A percentile compares a stretch with the other conserved stretches of the same genome.
Conservation (phyloP, 1,140 invertebrate genomes). For the Anadara kagoshimensis region DNA sequence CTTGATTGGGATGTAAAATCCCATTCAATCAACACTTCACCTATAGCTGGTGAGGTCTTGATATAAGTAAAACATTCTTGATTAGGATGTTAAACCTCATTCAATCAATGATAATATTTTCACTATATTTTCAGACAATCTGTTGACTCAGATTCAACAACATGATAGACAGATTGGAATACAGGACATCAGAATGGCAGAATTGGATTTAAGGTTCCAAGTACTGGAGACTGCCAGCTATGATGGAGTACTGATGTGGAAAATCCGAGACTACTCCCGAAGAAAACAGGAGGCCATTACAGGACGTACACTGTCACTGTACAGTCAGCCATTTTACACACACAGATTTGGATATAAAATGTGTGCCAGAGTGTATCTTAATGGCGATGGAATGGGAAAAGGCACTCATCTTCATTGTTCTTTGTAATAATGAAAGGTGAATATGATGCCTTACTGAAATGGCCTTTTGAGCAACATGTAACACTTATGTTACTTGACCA, state of each 20-base stretch:
- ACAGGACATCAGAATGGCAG: conserved; percentile 54
- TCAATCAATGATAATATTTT: no score
- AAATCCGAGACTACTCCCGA: conserved; percentile 57
- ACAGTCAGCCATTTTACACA: conserved; percentile 71
- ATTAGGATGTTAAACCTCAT: no score
- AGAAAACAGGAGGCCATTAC: conserved; percentile 59
- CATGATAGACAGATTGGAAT: conserved; percentile 57
- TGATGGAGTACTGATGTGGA: conserved; percentile 66
- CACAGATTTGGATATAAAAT: conserved; percentile 69
- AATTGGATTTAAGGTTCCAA: conserved; percentile 58
- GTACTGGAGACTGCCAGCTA: conserved; percentile 60
- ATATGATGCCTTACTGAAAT: conserved; percentile 64
- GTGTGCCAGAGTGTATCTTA: conserved; percentile 68
- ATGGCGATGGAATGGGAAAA: conserved; percentile 70
- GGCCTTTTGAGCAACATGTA: conserved; percentile 70
- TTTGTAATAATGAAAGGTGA: conserved; percentile 70
- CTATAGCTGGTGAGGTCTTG: no score
- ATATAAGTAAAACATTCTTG: no score
- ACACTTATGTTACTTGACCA: conserved; percentile 62
- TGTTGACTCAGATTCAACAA: conserved; percentile 42
- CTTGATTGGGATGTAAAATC: no score
- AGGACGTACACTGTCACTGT: conserved; percentile 60
- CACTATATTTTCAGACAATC: conserved; percentile 33
- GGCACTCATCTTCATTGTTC: conserved; percentile 67
- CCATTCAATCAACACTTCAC: no score